Percentiles rank a stretch among this genome's conserved stretches.
phyloP scores from a whole-genome alignment of 2,113 vertebrate genomes.

The Sylvietta virens region DNA sequence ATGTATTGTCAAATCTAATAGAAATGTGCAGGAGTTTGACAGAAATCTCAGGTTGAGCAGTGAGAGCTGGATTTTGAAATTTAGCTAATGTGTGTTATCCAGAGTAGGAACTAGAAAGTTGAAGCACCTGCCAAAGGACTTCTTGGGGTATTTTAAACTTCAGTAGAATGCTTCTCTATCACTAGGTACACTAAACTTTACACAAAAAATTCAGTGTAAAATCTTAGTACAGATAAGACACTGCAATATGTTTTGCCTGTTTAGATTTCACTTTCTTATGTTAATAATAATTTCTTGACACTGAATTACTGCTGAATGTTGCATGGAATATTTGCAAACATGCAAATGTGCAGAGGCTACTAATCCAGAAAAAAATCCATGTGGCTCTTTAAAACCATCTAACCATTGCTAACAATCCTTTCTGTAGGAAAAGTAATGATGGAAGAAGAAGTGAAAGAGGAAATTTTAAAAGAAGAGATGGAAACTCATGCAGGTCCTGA shows the following conservation, averaged over 20 bases:
- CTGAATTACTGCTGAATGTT: not conserved
- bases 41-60: not conserved
- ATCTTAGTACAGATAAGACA: not conserved
- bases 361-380: not conserved
- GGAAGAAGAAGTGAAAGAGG: conserved; percentile 89
- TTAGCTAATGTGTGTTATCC: not conserved
- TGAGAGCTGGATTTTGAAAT: not conserved
- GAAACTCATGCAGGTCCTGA: conserved; percentile 84
- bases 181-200: not conserved
- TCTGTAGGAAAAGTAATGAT: conserved; percentile 84
- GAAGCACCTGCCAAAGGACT: not conserved
- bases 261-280: not conserved
- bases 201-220: not conserved
- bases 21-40: not conserved
- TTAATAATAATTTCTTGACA: not conserved
- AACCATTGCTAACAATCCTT: not conserved
- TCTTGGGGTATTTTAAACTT: not conserved
- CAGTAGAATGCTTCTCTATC: not conserved
- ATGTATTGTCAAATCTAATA: not conserved
- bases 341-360: not conserved
- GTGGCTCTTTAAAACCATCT: not conserved
- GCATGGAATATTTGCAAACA: not conserved
- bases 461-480: conserved; percentile 86
- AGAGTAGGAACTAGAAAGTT: not conserved
- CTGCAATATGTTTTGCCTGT: not conserved